These are phyloP conservation scores for Sapayoa aenigma DNA, from an alignment of 2,113 vertebrate genomes.

Conservation along the genomic window DNA sequence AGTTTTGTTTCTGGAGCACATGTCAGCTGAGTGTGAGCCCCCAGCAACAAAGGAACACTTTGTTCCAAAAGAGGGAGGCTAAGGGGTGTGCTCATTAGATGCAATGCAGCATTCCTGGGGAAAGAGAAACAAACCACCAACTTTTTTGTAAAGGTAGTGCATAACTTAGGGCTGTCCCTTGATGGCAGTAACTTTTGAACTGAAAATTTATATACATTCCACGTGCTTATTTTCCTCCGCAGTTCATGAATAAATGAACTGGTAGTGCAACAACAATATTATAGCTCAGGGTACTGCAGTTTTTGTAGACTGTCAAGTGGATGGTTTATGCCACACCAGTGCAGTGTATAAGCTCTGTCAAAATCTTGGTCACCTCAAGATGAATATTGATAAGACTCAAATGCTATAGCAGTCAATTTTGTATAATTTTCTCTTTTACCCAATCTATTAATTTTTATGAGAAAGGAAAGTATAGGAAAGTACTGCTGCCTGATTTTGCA, in stretches of 20 bases:
- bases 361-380: not conserved
- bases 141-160: not conserved
- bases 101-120: not conserved
- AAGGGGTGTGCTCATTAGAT: slow-evolving; percentile 37
- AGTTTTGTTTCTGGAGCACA: not conserved
- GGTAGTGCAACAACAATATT: not conserved
- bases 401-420: not conserved
- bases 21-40: not conserved
- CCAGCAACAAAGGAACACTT: not conserved
- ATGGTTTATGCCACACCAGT: not conserved
- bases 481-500: not conserved
- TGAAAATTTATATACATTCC: slow-evolving; percentile 43
- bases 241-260: slow-evolving; percentile 65
- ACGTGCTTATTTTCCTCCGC: slow-evolving; percentile 56
- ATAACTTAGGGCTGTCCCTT: slow-evolving; percentile 55
- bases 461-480: not conserved
- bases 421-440: not conserved
- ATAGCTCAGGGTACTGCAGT: not conserved
- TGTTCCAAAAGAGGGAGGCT: not conserved
- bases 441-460: not conserved
- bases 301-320: not conserved
- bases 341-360: not conserved
- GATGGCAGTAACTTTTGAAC: slow-evolving; percentile 58
- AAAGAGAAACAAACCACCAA: not conserved
- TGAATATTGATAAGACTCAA: not conserved